A percentile compares a stretch with the other conserved stretches of the same genome.
Conservation (phyloP, 2,888 invertebrate species). For the Scaeva pyrastri region DNA sequence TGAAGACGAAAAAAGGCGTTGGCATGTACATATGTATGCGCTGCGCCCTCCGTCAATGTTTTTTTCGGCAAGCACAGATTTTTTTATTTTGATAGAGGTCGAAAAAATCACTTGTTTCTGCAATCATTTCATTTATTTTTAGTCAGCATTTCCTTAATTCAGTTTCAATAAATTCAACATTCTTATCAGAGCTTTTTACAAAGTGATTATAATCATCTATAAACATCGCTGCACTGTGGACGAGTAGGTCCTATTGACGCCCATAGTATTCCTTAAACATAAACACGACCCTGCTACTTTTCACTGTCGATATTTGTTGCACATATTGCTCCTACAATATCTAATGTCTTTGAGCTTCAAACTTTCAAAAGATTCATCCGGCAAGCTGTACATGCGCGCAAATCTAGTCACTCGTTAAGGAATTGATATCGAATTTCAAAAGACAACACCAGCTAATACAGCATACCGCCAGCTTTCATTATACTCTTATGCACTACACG, state of each 20-base stretch:
- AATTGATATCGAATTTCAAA: constrained; percentile 73
- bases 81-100: no score
- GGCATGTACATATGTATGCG: no score
- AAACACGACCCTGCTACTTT: constrained; percentile 28
- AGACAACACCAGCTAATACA: constrained; percentile 43
- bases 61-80: no score
- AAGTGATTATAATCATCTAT: background rate
- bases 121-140: no score
- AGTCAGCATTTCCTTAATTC: no score
- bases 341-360: constrained; percentile 59
- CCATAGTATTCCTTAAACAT: background rate
- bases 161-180: no score
- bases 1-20: no score
- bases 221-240: background rate
- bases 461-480: constrained; percentile 68
- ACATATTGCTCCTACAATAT: constrained; percentile 8
- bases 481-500: no score
- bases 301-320: constrained; percentile 32
- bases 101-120: no score
- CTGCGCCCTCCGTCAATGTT: no score
- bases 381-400: constrained; percentile 50
- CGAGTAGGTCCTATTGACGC: background rate
- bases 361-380: constrained; percentile 68
- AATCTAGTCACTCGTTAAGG: constrained; percentile 73
- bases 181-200: background rate